phyloP scores from a whole-genome alignment of 2,797 vertebrate species.

The Gadopsis bispinosus region DNA sequence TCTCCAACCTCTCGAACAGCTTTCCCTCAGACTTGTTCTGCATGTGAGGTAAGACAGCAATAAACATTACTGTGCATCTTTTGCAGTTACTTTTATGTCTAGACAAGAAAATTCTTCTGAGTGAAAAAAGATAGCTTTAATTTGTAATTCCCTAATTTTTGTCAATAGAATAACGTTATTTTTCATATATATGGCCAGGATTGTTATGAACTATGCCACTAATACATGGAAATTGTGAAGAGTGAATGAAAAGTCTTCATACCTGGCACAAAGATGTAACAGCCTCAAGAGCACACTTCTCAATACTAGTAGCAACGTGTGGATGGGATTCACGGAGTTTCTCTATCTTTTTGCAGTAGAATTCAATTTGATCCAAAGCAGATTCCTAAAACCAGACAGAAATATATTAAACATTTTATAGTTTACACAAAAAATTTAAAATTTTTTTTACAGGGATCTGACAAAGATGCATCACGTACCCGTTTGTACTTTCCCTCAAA shows the following conservation, averaged over 20 bases:
- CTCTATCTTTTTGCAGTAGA: conserved; percentile 82
- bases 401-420: background rate
- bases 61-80: background rate
- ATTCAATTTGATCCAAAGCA: conserved; percentile 80
- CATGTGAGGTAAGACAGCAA: conserved; percentile 6
- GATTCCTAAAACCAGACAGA: conserved; percentile 80
- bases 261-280: conserved; percentile 91
- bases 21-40: conserved; percentile 76
- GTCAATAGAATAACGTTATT: background rate
- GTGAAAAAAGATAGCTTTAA: background rate
- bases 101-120: background rate
- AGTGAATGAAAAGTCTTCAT: conserved; percentile 18
- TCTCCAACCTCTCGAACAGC: conserved; percentile 62
- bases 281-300: conserved; percentile 90
- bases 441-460: background rate
- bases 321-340: conserved; percentile 39
- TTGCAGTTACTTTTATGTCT: background rate
- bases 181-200: background rate
- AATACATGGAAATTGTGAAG: background rate
- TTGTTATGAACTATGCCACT: background rate
- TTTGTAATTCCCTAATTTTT: background rate
- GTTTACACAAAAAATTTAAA: background rate
- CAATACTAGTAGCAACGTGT: conserved; percentile 81
- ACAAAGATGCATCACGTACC: conserved; percentile 74
- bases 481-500: conserved; percentile 88